Evolutionary conservation across 2,797 vertebrate species (phyloP).

Genomic region (Lepus townsendii): DNA sequence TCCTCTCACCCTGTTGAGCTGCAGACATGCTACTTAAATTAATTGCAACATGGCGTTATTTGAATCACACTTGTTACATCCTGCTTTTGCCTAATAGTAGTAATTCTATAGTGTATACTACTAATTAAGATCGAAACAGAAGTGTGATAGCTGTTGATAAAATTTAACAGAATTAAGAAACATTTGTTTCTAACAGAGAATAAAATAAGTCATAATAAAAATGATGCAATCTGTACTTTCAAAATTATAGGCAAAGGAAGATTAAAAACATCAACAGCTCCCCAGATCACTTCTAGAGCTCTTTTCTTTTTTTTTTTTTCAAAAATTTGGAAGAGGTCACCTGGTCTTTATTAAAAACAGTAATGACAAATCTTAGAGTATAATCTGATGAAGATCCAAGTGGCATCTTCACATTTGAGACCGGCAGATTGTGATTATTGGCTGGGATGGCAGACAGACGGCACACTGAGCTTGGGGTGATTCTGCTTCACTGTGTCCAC

Average conservation of each 20-base stretch:
- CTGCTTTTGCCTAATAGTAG: neutral
- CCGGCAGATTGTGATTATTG: neutral
- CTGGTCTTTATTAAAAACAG: neutral
- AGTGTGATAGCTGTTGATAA: neutral
- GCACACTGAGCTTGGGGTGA: neutral
- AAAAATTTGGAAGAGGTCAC: slow-evolving; percentile 60
- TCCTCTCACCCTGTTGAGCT: neutral
- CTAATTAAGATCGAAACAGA: neutral
- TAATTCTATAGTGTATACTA: neutral
- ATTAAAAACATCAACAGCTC: neutral
- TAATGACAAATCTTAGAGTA: neutral
- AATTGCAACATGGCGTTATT: neutral
- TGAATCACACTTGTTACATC: neutral
- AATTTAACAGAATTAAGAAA: slow-evolving; percentile 4
- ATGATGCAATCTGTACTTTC: neutral
- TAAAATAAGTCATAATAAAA: neutral
- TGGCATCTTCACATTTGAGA: slow-evolving; percentile 43
- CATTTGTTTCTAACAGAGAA: neutral
- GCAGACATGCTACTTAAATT: neutral
- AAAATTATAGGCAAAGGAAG: slow-evolving; percentile 4
- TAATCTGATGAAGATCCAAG: neutral
- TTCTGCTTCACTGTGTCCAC: slow-evolving; percentile 4
- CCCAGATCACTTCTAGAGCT: neutral
- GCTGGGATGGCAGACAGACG: neutral
- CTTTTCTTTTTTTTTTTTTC: neutral